Conservation (phyloP, 2,888 invertebrate genomes). For the Drosophila sordidula region DNA sequence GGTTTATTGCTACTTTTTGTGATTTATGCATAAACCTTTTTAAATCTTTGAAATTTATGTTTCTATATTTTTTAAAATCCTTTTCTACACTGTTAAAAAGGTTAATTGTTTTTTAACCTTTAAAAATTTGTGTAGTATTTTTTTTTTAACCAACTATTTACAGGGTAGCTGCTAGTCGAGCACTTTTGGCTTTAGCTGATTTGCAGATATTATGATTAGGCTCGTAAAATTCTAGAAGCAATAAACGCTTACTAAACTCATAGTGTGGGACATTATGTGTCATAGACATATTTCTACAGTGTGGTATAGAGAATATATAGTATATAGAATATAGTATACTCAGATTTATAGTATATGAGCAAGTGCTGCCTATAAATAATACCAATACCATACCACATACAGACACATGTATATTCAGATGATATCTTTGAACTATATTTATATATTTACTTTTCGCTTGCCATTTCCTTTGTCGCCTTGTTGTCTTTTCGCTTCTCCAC, state of each 20-base stretch:
- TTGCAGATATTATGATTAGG: conserved; percentile 58
- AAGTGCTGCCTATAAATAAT: conserved; percentile 76
- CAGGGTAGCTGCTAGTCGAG: conserved; percentile 8
- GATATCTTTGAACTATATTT: conserved; percentile 59
- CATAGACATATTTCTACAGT: conserved; percentile 20
- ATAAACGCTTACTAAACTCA: conserved; percentile 45
- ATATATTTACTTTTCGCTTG: conserved; percentile 41
- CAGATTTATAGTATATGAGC: conserved; percentile 32
- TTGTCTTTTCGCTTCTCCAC: not conserved
- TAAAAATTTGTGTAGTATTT: not conserved
- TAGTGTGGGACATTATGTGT: conserved; percentile 29
- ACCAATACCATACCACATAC: conserved; percentile 16
- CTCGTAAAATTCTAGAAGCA: conserved; percentile 65
- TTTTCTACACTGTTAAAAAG: too few relatives aligned
- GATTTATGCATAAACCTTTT: too few relatives aligned
- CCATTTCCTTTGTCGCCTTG: conserved; percentile 24
- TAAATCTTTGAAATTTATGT: too few relatives aligned
- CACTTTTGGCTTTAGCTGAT: not conserved
- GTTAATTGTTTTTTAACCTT: not conserved
- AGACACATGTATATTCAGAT: conserved; percentile 24
- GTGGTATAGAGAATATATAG: conserved; percentile 7
- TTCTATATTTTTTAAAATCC: too few relatives aligned
- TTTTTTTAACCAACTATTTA: not conserved
- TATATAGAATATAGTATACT: conserved; percentile 15
- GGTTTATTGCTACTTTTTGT: too few relatives aligned